Evolutionary conservation across 35 echinoderm and acorn worm species (phyloP).

Genomic region (Ptychodera flava): DNA sequence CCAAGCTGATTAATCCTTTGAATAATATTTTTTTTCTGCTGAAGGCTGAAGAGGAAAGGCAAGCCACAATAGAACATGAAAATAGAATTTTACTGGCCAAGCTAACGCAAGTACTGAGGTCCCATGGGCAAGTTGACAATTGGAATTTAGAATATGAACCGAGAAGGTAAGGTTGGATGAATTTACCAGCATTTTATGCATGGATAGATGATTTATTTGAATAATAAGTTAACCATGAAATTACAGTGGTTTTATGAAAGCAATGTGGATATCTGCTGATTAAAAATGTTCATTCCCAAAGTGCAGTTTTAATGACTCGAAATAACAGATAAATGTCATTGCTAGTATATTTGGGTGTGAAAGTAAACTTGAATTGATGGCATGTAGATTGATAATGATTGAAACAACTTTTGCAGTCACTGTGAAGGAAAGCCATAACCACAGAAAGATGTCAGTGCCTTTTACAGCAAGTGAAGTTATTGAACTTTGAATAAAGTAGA

Average conservation of each 20-base stretch:
- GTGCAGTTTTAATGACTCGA: not conserved
- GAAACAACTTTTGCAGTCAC: too few relatives aligned
- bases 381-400: too few relatives aligned
- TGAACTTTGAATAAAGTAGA: too few relatives aligned
- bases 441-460: too few relatives aligned
- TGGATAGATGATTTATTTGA: too few relatives aligned
- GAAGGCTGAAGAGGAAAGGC: slow-evolving; percentile 76
- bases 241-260: not conserved
- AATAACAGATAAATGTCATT: too few relatives aligned
- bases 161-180: slow-evolving; percentile 64
- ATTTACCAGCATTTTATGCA: too few relatives aligned
- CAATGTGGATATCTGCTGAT: not conserved
- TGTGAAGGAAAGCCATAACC: too few relatives aligned
- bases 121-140: slow-evolving; percentile 72
- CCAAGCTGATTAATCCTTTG: not conserved
- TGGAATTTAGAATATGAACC: slow-evolving; percentile 95
- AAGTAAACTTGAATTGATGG: too few relatives aligned
- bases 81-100: slow-evolving; percentile 86
- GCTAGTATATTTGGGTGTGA: too few relatives aligned
- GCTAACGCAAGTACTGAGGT: slow-evolving; percentile 70
- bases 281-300: not conserved
- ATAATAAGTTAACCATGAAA: not conserved
- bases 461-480: too few relatives aligned
- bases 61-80: slow-evolving; percentile 81
- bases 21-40: too few relatives aligned